phyloP scores from a whole-genome alignment of 2,888 invertebrate species.

The Phlogophora meticulosa region DNA sequence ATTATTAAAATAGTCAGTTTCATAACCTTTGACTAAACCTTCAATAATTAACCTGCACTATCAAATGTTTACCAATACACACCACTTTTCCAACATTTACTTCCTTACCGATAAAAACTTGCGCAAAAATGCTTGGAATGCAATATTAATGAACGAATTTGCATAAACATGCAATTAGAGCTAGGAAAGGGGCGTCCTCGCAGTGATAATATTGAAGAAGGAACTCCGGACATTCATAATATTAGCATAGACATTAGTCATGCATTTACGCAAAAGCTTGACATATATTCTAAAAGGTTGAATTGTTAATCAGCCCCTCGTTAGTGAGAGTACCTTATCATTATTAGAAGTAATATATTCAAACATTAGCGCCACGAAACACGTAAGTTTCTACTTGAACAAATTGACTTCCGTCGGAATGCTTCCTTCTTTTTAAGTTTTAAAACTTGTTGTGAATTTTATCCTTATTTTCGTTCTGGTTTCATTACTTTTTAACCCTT shows the following conservation, averaged over 20 bases:
- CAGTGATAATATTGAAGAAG: slow-evolving; percentile 76
- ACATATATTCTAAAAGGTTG: slow-evolving; percentile 42
- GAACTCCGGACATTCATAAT: slow-evolving; percentile 65
- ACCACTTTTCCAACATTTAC: slow-evolving; percentile 11
- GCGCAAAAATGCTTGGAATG: slow-evolving; percentile 67
- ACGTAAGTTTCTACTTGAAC: slow-evolving; percentile 52
- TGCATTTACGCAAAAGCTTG: slow-evolving; percentile 49
- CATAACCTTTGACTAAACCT: neutral
- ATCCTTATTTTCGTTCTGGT: slow-evolving; percentile 36
- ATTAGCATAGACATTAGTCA: slow-evolving; percentile 64
- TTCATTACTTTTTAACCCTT: slow-evolving; percentile 36
- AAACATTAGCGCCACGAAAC: slow-evolving; percentile 35
- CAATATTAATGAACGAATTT: slow-evolving; percentile 75
- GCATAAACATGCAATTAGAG: slow-evolving; percentile 84
- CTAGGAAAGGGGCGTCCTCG: slow-evolving; percentile 71
- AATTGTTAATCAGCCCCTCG: slow-evolving; percentile 55
- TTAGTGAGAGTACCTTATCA: slow-evolving; percentile 29
- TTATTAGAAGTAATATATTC: slow-evolving; percentile 42
- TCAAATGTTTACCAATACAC: neutral
- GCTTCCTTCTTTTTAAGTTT: slow-evolving; percentile 52
- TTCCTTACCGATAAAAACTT: slow-evolving; percentile 32
- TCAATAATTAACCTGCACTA: neutral
- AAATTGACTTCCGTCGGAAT: slow-evolving; percentile 58
- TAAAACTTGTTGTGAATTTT: slow-evolving; percentile 50
- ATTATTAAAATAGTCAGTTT: neutral